Percentiles rank a stretch among this genome's conserved stretches.
Conservation (phyloP, 2,797 vertebrate species). For the Trachurus trachurus region DNA sequence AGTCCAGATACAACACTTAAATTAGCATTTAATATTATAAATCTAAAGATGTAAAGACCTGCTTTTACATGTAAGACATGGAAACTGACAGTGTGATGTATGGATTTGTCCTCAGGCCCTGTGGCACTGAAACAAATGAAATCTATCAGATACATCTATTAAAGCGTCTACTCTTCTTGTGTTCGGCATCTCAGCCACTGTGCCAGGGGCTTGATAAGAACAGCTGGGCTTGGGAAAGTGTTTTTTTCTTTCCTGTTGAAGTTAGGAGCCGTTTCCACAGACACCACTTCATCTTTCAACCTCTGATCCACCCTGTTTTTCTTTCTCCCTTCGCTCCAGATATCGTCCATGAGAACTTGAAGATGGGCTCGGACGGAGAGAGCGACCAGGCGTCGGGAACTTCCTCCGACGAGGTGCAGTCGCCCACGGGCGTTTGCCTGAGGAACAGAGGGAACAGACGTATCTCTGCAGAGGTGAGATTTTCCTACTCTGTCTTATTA, state of each 20-base stretch:
- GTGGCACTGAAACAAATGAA: conserved; percentile 32
- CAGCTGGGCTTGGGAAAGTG: background rate
- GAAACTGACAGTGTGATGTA: conserved; percentile 35
- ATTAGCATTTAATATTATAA: conserved; percentile 6
- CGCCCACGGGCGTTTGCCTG: conserved; percentile 95
- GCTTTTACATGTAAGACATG: conserved; percentile 7
- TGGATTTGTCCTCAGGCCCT: conserved; percentile 31
- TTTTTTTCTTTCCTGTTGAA: conserved; percentile 49
- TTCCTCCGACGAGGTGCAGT: conserved; percentile 96
- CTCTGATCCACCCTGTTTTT: conserved; percentile 1
- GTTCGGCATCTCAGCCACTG: background rate
- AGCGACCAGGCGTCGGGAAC: conserved; percentile 98
- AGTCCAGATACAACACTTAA: conserved; percentile 19
- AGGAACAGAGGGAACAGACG: conserved; percentile 94
- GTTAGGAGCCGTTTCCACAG: conserved; percentile 26
- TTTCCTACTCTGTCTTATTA: background rate
- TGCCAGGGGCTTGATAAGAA: conserved; percentile 27
- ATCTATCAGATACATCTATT: conserved; percentile 44
- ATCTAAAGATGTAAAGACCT: background rate
- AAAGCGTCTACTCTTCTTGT: conserved; percentile 19
- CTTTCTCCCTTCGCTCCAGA: conserved; percentile 77
- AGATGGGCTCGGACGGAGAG: conserved; percentile 98
- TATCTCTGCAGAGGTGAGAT: conserved; percentile 95
- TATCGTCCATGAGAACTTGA: conserved; percentile 97
- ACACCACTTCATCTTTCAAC: conserved; percentile 35